These are phyloP conservation scores for Epinephelus moara DNA, from an alignment of 2,113 vertebrate species.

Conservation along the genomic window DNA sequence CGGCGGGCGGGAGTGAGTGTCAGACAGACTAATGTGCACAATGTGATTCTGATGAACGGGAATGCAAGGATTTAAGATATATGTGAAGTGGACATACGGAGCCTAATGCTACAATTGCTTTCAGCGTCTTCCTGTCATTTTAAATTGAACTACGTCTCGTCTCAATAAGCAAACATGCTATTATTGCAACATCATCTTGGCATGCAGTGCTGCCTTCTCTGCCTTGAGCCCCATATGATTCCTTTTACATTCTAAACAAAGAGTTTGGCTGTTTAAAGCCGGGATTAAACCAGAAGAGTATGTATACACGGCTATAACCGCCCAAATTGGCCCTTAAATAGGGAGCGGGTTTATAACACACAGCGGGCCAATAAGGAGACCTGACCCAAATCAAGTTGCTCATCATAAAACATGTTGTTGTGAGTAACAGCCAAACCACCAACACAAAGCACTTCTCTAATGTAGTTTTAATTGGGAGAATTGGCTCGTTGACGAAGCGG, in stretches of 20 bases:
- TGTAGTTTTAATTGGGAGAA: slow-evolving; percentile 46
- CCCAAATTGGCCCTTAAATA: slow-evolving; percentile 58
- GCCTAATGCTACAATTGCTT: slow-evolving; percentile 24
- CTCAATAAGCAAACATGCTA: slow-evolving; percentile 29
- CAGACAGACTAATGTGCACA: slow-evolving; percentile 32
- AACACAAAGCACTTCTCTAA: slow-evolving; percentile 33
- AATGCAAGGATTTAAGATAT: slow-evolving; percentile 27
- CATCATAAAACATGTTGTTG: slow-evolving; percentile 64
- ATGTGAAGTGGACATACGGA: slow-evolving; percentile 19
- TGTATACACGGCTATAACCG: slow-evolving; percentile 47
- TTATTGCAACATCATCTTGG: slow-evolving; percentile 42
- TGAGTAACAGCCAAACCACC: slow-evolving; percentile 56
- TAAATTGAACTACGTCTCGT: slow-evolving; percentile 19
- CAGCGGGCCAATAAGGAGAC: slow-evolving; percentile 37
- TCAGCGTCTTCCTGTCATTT: slow-evolving; percentile 42
- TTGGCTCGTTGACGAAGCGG: slow-evolving; percentile 7
- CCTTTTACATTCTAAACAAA: slow-evolving; percentile 45
- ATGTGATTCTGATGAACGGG: slow-evolving; percentile 42
- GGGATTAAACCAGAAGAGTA: slow-evolving; percentile 30
- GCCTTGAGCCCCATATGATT: slow-evolving; percentile 51
- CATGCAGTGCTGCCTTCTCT: background rate
- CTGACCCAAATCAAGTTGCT: slow-evolving; percentile 50
- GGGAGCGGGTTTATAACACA: slow-evolving; percentile 49
- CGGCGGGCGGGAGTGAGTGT: slow-evolving; percentile 19
- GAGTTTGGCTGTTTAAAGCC: slow-evolving; percentile 45